Conservation (phyloP, 2,113 vertebrate species). For the Cyanoramphus novaezelandiae region DNA sequence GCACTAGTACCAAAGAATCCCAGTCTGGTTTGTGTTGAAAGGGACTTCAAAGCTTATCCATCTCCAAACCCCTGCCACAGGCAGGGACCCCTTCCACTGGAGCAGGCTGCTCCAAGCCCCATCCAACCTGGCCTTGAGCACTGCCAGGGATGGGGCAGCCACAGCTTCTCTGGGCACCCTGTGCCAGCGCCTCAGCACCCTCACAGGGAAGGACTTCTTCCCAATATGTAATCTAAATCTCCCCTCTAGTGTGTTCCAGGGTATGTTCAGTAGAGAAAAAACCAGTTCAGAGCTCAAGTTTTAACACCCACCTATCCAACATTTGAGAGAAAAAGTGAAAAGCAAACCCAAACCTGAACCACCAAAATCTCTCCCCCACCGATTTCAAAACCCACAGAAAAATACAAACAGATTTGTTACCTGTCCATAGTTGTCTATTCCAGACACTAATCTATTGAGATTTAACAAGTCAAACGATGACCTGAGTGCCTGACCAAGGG, state of each 20-base stretch:
- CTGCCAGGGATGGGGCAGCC: not conserved
- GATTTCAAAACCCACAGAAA: not conserved
- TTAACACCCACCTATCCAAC: not conserved
- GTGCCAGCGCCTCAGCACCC: not conserved
- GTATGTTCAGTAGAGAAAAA: not conserved
- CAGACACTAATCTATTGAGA: constrained; percentile 97
- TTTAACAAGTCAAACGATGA: constrained; percentile 97
- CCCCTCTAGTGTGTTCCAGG: not conserved
- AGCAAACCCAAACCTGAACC: not conserved
- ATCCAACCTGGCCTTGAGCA: not conserved
- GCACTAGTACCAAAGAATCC: not conserved
- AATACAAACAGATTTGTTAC: constrained; percentile 69
- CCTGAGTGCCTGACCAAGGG: constrained; percentile 92
- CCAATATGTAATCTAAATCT: not conserved
- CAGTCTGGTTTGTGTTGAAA: not conserved
- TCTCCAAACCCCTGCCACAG: not conserved
- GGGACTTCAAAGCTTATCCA: not conserved
- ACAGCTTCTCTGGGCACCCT: not conserved
- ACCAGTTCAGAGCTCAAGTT: not conserved
- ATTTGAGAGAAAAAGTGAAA: not conserved
- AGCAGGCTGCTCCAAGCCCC: not conserved
- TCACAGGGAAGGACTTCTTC: not conserved
- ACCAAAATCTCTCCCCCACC: not conserved
- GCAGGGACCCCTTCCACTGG: not conserved
- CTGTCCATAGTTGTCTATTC: constrained; percentile 99